Percentiles rank a stretch among this genome's conserved stretches.
phyloP scores from a whole-genome alignment of 2,888 invertebrate genomes.

The Lycophotia porphyrea region DNA sequence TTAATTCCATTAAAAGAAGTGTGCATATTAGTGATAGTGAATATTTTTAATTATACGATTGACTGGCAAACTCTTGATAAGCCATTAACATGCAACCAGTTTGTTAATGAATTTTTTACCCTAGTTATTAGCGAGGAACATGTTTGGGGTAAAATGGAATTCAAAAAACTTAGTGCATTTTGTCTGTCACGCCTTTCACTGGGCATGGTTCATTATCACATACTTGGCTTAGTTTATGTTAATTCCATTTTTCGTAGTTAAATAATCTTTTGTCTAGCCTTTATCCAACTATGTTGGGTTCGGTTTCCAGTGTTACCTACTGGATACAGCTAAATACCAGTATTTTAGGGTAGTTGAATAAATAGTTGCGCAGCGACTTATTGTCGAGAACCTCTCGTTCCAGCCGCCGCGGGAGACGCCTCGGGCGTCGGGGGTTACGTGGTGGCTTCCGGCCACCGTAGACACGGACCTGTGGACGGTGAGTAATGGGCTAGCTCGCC shows the following conservation, averaged over 20 bases:
- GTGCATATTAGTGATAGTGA: slow-evolving; percentile 27
- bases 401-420: no score
- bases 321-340: background rate
- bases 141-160: background rate
- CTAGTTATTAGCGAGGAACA: slow-evolving; percentile 13
- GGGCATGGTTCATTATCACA: background rate
- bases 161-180: background rate
- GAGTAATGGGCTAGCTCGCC: no score
- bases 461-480: no score
- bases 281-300: background rate
- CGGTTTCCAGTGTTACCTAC: background rate
- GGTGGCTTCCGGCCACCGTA: no score
- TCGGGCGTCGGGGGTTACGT: no score
- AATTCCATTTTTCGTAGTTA: no score
- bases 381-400: no score
- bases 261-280: no score
- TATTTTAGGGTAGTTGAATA: no score
- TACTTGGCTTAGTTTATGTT: background rate
- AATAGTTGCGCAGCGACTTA: no score
- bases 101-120: slow-evolving; percentile 32
- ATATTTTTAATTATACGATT: slow-evolving; percentile 32
- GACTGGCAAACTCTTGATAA: slow-evolving; percentile 28
- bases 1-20: slow-evolving; percentile 14
- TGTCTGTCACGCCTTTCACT: background rate
- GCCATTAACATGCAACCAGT: slow-evolving; percentile 36